Conservation (phyloP, 1,140 invertebrate genomes). For the Meloidogyne exigua region DNA sequence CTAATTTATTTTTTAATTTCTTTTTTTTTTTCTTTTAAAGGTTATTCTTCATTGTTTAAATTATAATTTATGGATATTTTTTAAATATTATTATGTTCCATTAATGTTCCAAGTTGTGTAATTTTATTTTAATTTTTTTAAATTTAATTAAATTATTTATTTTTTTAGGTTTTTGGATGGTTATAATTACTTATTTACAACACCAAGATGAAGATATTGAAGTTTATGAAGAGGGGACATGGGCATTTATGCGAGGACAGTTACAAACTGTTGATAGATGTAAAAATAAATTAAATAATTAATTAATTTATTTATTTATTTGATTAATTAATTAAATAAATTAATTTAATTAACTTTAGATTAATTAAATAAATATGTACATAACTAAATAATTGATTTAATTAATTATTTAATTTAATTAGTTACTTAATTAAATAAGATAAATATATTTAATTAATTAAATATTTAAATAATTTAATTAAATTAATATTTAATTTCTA, state of each 20-base stretch:
- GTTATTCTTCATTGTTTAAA: conserved; percentile 51
- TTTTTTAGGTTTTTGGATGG: conserved; percentile 46
- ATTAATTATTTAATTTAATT: too few relatives aligned
- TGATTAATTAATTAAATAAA: too few relatives aligned
- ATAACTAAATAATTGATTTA: too few relatives aligned
- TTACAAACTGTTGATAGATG: conserved; percentile 65
- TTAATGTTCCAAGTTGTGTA: conserved; percentile 61
- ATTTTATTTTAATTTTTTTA: not conserved
- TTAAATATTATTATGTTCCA: conserved; percentile 65
- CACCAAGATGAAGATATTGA: conserved; percentile 65
- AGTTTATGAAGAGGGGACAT: conserved; percentile 65
- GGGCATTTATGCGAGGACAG: conserved; percentile 65
- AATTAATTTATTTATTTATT: not conserved
- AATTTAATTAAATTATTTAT: not conserved
- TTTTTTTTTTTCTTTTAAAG: conserved; percentile 55
- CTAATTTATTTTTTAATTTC: conserved; percentile 28
- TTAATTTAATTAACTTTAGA: too few relatives aligned
- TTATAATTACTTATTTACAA: conserved; percentile 66
- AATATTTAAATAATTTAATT: too few relatives aligned
- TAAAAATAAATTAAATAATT: not conserved
- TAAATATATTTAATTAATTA: too few relatives aligned
- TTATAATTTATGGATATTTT: conserved; percentile 51
- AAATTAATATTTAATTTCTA: not conserved
- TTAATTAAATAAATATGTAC: too few relatives aligned
- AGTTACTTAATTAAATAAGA: too few relatives aligned